Base-by-base conservation (phyloP, 2,888 invertebrate species). In the Corythucha ciliata region DNA sequence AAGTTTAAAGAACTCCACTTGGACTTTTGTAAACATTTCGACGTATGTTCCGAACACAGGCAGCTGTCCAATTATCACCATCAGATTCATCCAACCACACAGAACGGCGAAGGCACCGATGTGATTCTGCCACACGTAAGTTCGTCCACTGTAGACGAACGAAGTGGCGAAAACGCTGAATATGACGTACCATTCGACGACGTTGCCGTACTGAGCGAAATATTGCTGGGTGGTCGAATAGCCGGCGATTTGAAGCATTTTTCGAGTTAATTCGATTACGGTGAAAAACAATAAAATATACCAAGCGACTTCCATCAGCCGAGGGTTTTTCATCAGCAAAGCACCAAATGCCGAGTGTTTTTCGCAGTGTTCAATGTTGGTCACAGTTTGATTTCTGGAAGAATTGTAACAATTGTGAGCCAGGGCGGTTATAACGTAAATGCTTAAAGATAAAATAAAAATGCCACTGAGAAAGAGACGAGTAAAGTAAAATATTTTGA, bases 21-120 rank as follows among this genome's bases (percentile, higher is more conserved):
- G 85, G 1, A 88, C 87, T 67, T 84, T 80, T 1, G 87, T 87
- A 61, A 87, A 88, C 89, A 89, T 89, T 0, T 89, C 89, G 3
- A 90, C 88, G 64, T 90, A 90, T 0, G 88, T 83, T 16, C 89
- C 90, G 64, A 90, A 86, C 44, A 87, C 79, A 0, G 90, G 90
- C 32, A 90, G 70, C 62, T 90, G 86, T 0, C 90, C 90, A 52
- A 90, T 82, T 84, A 88, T 87, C 66, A 87, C 72, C 86, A 89
- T 87, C n/a, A 88, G 71, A 67, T 89, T 87, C 4, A 85, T 84
- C 89, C 89, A 89, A 4, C 85, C 87, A 34, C 86, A 79, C 4
- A 89, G 74, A 1, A 88, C 86, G 0, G 87, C 85, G 63, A 88
- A 84, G 1, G 88, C 88, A 0, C 87, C 88, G 20, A 89, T 79